Percentiles rank a stretch among this genome's conserved stretches.
These are phyloP conservation scores for Calvadosia cruxmelitensis DNA, from an alignment of 30 jellyfish, hydroid and myxozoan genomes.

Conservation along the genomic window DNA sequence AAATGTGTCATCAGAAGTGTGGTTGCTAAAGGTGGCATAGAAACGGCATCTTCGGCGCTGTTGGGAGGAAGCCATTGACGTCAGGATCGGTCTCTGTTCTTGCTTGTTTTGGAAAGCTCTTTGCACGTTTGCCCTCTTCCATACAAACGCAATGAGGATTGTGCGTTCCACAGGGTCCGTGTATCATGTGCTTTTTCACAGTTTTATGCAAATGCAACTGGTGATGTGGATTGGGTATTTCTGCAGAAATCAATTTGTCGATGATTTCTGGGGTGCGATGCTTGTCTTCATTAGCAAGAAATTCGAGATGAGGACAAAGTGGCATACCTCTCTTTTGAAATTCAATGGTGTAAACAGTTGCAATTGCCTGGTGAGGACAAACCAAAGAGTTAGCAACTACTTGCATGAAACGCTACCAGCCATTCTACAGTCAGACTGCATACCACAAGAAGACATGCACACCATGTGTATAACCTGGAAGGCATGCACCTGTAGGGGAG, in stretches of 20 bases:
- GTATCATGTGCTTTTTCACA: conserved; percentile 45
- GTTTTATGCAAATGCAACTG: conserved; percentile 21
- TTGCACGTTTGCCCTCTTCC: conserved; percentile 44
- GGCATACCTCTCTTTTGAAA: conserved; percentile 59
- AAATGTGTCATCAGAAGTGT: conserved; percentile 46
- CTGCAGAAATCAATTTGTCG: conserved; percentile 55
- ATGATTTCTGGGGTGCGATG: conserved; percentile 43
- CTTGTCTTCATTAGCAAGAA: conserved; percentile 44
- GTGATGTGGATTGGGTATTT: conserved; percentile 35
- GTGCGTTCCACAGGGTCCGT: conserved; percentile 64
- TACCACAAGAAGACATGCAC: too few species aligned
- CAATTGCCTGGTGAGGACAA: conserved; percentile 28
- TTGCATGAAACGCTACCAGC: too few species aligned
- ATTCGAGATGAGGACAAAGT: conserved; percentile 46
- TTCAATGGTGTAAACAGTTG: conserved; percentile 19
- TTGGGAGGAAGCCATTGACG: too few species aligned
- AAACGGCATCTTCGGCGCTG: too few species aligned
- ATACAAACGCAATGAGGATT: conserved; percentile 44
- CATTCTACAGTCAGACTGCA: too few species aligned
- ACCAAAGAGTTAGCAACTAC: not conserved
- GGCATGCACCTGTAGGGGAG: too few species aligned
- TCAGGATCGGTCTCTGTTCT: conserved; percentile 12
- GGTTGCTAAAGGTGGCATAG: too few species aligned
- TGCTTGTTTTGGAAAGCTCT: conserved; percentile 21
- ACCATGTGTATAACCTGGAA: too few species aligned